Evolutionary conservation across 2,113 vertebrate species (phyloP), one percentile per base, ranked within the genome.

Genomic region (Murina feae): DNA sequence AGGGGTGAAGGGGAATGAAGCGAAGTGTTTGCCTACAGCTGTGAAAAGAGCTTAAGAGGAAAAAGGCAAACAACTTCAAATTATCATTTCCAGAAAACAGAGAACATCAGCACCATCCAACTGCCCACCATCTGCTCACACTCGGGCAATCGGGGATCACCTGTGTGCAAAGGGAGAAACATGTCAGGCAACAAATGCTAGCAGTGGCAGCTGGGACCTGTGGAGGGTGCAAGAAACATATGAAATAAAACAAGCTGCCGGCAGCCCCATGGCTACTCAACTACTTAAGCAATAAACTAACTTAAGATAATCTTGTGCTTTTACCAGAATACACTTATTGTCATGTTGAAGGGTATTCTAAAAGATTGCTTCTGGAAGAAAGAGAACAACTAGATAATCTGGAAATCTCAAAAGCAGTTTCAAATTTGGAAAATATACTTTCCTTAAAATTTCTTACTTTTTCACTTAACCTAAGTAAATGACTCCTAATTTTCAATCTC

Each of bases 91-190:
- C 18, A 72, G 81, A 21, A 55, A 92, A 85, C 21, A 90, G 80
- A 66, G 0, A 1, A 53, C 55, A 11, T 18, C 12, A 35, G 94
- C 87, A 68, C 28, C 84, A 83, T 60, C 79, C 10, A 87, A 39
- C 83, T 17, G 53, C 65, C 65, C 42, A 95, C 97, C 92, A 91
- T 95, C 97, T 98, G 97, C 78, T 98, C 90, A 82, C 71, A 91
- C 93, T 90, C 76, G 17, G 93, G 86, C 78, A 95, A 76, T 82
- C 90, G 81, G 89, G 86, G 93, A 71, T 49, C 42, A 86, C 94
- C 88, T 93, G 86, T 72, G 9, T 89, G 92, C 94, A 93, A 74
- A 91, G 91, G 88, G 92, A 95, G 90, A 93, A 86, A 51, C 35
- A 66, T 28, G 78, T 93, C 93, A 96, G 94, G 88, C 60, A 86